Evolutionary conservation across 1,140 invertebrate species (phyloP).

Genomic region (Acromyrmex echinatior): DNA sequence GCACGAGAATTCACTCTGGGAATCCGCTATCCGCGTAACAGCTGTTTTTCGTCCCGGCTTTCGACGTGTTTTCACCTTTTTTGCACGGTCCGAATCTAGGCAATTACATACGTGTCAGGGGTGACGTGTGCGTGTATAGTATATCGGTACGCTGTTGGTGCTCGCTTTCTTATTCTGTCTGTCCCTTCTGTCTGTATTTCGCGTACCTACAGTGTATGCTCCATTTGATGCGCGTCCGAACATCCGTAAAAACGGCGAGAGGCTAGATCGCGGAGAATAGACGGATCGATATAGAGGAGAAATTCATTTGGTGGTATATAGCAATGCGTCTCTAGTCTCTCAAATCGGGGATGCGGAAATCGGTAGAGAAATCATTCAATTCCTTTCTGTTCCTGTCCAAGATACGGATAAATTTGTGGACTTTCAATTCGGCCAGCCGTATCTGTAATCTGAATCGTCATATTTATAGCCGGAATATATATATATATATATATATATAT

Average conservation of each 20-base stretch:
- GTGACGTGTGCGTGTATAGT: not conserved
- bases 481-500: too few species aligned
- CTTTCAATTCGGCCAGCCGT: slow-evolving; percentile 1
- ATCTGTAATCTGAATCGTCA: slow-evolving; percentile 24
- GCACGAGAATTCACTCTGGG: slow-evolving; percentile 63
- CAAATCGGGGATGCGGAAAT: slow-evolving; percentile 13
- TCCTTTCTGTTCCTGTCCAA: not conserved
- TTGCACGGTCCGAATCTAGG: slow-evolving; percentile 47
- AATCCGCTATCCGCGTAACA: slow-evolving; percentile 72
- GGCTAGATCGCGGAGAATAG: not conserved
- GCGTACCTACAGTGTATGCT: not conserved
- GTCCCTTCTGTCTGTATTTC: slow-evolving; percentile 14
- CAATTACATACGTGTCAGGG: slow-evolving; percentile 71
- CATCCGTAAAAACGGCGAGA: slow-evolving; percentile 16
- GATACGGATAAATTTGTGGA: slow-evolving; percentile 23
- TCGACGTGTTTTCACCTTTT: slow-evolving; percentile 56
- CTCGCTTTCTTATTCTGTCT: slow-evolving; percentile 45
- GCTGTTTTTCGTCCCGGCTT: slow-evolving; percentile 67
- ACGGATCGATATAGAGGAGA: not conserved
- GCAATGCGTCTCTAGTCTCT: not conserved
- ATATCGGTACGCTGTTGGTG: not conserved
- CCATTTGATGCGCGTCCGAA: not conserved
- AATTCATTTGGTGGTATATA: not conserved
- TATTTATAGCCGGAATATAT: slow-evolving; percentile 39
- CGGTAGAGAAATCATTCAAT: not conserved